Conservation (phyloP, 2,888 invertebrate genomes). For the Melieria picta region DNA sequence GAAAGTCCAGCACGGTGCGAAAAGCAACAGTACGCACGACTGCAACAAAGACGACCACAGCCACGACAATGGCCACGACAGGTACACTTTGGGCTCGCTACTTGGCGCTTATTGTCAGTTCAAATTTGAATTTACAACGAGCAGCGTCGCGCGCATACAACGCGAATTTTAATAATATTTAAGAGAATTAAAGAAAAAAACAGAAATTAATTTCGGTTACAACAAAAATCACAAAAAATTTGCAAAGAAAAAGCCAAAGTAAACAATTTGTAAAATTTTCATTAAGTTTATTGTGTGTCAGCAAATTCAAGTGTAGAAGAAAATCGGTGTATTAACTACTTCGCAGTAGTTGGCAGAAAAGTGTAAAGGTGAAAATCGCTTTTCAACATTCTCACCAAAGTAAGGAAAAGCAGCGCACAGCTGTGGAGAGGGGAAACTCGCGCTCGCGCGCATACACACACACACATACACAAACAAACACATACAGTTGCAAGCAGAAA, state of each 20-base stretch:
- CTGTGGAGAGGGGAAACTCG: too few relatives aligned
- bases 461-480: slow-evolving; percentile 12
- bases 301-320: slow-evolving; percentile 5
- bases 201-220: slow-evolving; percentile 10
- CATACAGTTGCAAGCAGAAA: background rate
- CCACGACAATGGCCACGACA: slow-evolving; percentile 19
- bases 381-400: slow-evolving; percentile 22
- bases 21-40: slow-evolving; percentile 24
- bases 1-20: slow-evolving; percentile 45
- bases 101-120: slow-evolving; percentile 50
- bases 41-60: slow-evolving; percentile 10
- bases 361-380: slow-evolving; percentile 42
- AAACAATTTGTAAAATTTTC: slow-evolving; percentile 10
- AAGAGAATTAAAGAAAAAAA: slow-evolving; percentile 8
- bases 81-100: too few relatives aligned
- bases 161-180: background rate
- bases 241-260: slow-evolving; percentile 4
- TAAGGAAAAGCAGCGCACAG: background rate
- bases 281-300: slow-evolving; percentile 10
- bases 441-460: background rate
- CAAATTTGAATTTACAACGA: slow-evolving; percentile 51
- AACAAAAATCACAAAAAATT: background rate
- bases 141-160: slow-evolving; percentile 47
- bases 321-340: slow-evolving; percentile 14
- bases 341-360: slow-evolving; percentile 18